Conservation (phyloP, 2,113 vertebrate species). For the Willisornis vidua region DNA sequence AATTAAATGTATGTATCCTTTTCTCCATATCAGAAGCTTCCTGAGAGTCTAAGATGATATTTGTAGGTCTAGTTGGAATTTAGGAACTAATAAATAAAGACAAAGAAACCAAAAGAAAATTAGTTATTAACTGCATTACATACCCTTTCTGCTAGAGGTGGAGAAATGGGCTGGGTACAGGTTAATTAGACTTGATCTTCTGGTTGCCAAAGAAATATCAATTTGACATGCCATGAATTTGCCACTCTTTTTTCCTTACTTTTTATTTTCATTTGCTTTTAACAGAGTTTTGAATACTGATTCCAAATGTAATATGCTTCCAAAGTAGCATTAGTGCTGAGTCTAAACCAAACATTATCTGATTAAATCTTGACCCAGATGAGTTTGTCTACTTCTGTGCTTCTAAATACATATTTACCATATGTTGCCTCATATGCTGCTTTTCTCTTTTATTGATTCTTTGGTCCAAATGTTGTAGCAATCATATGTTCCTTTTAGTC, state of each 20-base stretch:
- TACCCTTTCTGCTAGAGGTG: not conserved
- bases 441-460: conserved; percentile 32
- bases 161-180: not conserved
- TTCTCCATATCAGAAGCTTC: not conserved
- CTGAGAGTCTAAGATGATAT: not conserved
- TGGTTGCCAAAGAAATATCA: not conserved
- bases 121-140: not conserved
- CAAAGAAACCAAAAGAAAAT: not conserved
- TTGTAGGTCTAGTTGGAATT: not conserved
- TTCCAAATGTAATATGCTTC: conserved; percentile 41
- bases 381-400: conserved; percentile 57
- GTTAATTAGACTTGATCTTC: not conserved
- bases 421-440: conserved; percentile 66
- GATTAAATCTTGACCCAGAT: conserved; percentile 71
- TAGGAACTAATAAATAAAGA: not conserved
- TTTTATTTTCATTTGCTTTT: conserved; percentile 10
- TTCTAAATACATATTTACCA: conserved; percentile 70
- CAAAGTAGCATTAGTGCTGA: conserved; percentile 52
- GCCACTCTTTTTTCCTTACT: no score
- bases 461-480: conserved; percentile 21
- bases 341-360: conserved; percentile 59
- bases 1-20: not conserved
- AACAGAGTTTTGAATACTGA: conserved; percentile 24
- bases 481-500: conserved; percentile 48
- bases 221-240: not conserved